Conservation (phyloP, 2,113 vertebrate genomes). For the Takifugu flavidus region DNA sequence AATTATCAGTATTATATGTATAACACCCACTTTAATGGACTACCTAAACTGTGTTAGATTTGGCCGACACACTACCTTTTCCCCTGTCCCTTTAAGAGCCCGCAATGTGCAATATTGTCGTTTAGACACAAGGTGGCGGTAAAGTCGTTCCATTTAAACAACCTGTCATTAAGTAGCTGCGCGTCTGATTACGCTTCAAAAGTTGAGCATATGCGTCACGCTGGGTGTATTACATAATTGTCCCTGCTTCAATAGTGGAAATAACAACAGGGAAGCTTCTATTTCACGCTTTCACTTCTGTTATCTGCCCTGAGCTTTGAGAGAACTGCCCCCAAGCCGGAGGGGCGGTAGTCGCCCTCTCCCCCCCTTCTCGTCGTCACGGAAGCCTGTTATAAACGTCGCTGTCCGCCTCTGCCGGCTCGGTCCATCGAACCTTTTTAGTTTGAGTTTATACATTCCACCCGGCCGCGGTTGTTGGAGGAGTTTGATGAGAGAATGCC, state of each 20-base stretch:
- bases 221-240: too few relatives aligned
- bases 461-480: too few relatives aligned
- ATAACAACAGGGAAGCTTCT: background rate
- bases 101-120: background rate
- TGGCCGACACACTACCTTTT: too few relatives aligned
- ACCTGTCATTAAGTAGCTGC: background rate
- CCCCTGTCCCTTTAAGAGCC: background rate
- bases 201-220: background rate
- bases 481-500: slow-evolving; percentile 33
- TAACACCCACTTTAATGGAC: too few relatives aligned
- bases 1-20: too few relatives aligned
- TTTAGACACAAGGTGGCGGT: slow-evolving; percentile 9
- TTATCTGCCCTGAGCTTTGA: background rate
- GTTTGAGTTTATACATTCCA: background rate
- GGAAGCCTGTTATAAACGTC: background rate
- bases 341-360: slow-evolving; percentile 24
- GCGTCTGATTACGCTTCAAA: background rate
- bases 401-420: background rate
- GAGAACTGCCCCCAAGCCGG: background rate
- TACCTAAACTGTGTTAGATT: too few relatives aligned
- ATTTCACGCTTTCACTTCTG: background rate
- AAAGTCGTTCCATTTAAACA: background rate
- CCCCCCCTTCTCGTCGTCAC: slow-evolving; percentile 12
- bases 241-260: background rate
- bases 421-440: background rate